A percentile compares a stretch with the other conserved stretches of the same genome.
Evolutionary conservation across 2,797 vertebrate genomes (phyloP).

Genomic region (Oryzias sinensis): DNA sequence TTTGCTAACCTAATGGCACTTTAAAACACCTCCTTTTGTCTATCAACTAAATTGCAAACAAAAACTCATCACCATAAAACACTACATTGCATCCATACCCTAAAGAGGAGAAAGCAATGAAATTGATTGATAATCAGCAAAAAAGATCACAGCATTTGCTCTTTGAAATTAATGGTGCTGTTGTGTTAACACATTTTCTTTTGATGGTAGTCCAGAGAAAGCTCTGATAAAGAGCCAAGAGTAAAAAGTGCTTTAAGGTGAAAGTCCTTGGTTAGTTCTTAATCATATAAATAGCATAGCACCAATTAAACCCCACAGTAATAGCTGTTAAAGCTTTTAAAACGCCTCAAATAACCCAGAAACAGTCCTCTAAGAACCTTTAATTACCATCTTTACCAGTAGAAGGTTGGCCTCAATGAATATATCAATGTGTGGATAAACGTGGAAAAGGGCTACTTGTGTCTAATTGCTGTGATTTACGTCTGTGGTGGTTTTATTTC

Average conservation of each 20-base stretch:
- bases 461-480: slow-evolving; percentile 47
- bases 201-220: slow-evolving; percentile 66
- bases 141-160: slow-evolving; percentile 61
- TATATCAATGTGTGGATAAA: slow-evolving; percentile 57
- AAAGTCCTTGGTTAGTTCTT: slow-evolving; percentile 57
- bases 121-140: slow-evolving; percentile 64
- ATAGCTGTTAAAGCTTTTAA: slow-evolving; percentile 63
- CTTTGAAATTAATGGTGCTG: slow-evolving; percentile 62
- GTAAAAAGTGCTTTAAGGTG: slow-evolving; percentile 61
- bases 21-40: slow-evolving; percentile 43
- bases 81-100: slow-evolving; percentile 50
- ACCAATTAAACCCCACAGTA: slow-evolving; percentile 65
- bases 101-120: slow-evolving; percentile 48
- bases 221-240: slow-evolving; percentile 66
- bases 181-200: slow-evolving; percentile 72
- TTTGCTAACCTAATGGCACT: slow-evolving; percentile 22
- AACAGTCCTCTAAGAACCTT: slow-evolving; percentile 61
- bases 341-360: slow-evolving; percentile 58
- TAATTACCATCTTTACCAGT: slow-evolving; percentile 60
- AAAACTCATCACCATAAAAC: slow-evolving; percentile 61
- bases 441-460: slow-evolving; percentile 32
- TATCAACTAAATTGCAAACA: slow-evolving; percentile 61
- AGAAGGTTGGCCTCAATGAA: slow-evolving; percentile 50
- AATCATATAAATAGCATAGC: slow-evolving; percentile 69
- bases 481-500: slow-evolving; percentile 28